Conservation (phyloP, 2,888 invertebrate genomes). For the Nesidiocoris tenuis region DNA sequence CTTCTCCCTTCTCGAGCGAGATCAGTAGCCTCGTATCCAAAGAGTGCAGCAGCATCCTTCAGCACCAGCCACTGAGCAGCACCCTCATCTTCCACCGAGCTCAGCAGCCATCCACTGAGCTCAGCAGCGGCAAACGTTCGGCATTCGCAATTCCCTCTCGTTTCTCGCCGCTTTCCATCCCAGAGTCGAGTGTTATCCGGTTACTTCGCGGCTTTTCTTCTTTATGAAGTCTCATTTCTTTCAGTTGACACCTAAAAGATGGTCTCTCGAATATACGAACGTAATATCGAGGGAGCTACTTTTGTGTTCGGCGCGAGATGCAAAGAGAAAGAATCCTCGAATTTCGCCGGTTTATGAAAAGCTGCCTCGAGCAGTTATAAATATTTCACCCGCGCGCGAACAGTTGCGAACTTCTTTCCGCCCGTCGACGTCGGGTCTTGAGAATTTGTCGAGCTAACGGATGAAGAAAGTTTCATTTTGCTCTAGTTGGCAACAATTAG, state of each 20-base stretch:
- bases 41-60: too few species aligned
- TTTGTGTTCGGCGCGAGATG: neutral
- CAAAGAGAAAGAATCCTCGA: neutral
- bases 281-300: neutral
- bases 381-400: neutral
- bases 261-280: too few species aligned
- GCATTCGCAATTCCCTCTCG: neutral
- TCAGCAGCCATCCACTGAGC: neutral
- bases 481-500: neutral
- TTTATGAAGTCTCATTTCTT: neutral
- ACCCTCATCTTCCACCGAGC: neutral
- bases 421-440: too few species aligned
- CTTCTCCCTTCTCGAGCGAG: neutral
- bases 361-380: neutral
- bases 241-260: too few species aligned
- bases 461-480: neutral
- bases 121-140: neutral
- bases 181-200: neutral
- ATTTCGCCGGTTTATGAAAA: neutral
- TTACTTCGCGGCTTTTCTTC: neutral
- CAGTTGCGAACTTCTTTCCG: neutral
- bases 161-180: neutral
- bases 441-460: too few species aligned
- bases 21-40: too few species aligned
- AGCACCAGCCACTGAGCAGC: too few species aligned